Conservation (phyloP, 1,140 invertebrate species). For the Magallana gigas region DNA sequence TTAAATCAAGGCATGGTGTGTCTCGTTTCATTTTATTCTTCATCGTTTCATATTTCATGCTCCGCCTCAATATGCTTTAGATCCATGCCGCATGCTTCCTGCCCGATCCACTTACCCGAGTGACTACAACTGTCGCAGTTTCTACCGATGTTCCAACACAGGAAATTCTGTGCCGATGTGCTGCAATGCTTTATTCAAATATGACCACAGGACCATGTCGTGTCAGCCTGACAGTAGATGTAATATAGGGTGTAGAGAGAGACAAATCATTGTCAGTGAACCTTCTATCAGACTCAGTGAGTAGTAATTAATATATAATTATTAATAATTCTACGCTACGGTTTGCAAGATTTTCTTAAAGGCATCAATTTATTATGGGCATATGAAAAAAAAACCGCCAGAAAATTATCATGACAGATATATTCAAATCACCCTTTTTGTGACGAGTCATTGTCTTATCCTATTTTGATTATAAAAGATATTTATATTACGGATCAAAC, state of each 20-base stretch:
- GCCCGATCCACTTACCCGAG: neutral
- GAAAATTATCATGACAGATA: no score
- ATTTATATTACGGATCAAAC: no score
- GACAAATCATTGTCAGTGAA: neutral
- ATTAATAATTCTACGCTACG: no score
- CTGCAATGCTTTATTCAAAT: neutral
- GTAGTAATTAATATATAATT: neutral
- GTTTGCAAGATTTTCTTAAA: no score
- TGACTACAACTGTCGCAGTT: constrained; percentile 14
- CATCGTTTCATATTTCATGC: no score
- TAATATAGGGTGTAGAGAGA: neutral
- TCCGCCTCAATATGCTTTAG: neutral
- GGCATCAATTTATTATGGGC: no score
- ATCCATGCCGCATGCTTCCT: neutral
- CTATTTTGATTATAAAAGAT: no score
- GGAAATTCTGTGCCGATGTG: neutral
- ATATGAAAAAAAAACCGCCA: no score
- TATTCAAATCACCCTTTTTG: no score
- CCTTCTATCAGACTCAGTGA: neutral
- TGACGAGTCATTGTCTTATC: no score
- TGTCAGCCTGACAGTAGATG: neutral
- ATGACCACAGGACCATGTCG: neutral
- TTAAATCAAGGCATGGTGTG: no score
- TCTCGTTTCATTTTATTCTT: no score
- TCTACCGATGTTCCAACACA: constrained; percentile 1